Conservation (phyloP, 2,797 vertebrate genomes). For the Enteromius viviparus region DNA sequence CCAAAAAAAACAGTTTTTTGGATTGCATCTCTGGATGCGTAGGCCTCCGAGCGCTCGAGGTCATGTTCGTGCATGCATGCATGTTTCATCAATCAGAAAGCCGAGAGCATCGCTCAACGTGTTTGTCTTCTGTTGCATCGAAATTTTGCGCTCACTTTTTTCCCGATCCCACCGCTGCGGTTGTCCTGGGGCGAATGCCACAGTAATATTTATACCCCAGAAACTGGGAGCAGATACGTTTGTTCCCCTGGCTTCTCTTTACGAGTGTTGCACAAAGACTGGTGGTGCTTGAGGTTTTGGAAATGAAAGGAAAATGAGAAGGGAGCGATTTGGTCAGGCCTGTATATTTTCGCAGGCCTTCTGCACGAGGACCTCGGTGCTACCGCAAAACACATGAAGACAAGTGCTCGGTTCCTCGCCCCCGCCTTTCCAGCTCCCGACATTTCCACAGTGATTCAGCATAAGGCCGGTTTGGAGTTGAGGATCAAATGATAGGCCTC, state of each 20-base stretch:
- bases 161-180: neutral
- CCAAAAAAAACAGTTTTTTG: constrained; percentile 28
- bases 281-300: constrained; percentile 57
- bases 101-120: constrained; percentile 33
- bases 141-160: neutral
- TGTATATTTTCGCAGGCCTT: constrained; percentile 44
- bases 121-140: constrained; percentile 21
- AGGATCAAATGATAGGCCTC: constrained; percentile 67
- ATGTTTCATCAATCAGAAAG: constrained; percentile 45
- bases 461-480: constrained; percentile 49
- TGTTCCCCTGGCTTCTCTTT: constrained; percentile 45
- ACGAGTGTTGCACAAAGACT: constrained; percentile 34
- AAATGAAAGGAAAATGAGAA: constrained; percentile 53
- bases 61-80: constrained; percentile 3
- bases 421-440: constrained; percentile 8
- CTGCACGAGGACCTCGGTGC: constrained; percentile 18
- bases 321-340: constrained; percentile 36
- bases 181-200: constrained; percentile 41
- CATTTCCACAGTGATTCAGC: constrained; percentile 48
- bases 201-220: constrained; percentile 52
- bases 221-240: constrained; percentile 42
- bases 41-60: constrained; percentile 32
- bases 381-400: constrained; percentile 58
- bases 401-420: constrained; percentile 45
- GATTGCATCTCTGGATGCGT: constrained; percentile 18